Base-by-base conservation (phyloP, 2,797 vertebrate genomes). In the Notolepis coatsorum region DNA sequence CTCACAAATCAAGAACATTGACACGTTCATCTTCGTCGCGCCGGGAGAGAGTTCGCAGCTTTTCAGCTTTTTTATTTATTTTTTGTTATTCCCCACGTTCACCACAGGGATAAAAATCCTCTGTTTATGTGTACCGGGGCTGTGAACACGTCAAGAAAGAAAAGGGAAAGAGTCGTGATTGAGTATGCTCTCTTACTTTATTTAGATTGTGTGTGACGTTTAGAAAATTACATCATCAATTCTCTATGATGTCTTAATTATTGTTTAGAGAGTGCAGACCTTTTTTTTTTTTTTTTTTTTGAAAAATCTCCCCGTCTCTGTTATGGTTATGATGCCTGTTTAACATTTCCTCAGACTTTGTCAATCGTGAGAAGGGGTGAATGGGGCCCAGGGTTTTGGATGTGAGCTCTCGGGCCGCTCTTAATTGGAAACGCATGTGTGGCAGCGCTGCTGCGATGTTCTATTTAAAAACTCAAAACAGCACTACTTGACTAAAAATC, bases 391-490 rank as follows among this genome's bases (percentile, higher is more conserved):
- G 70, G 61, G 68, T 82, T 47, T 82, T 47, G 81, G 65, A 71
- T 81, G 68, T 72, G 74, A 81, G 85, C 79, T 82, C 77, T 82
- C 77, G 28, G 80, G 59, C n/a, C n/a, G 72, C 71, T 71, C 80
- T 69, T 92, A 92, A 93, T 92, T 92, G 89, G 77, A 93, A 93
- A 89, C 85, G 85, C 86, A 92, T 93, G 91, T 91, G 88, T 39
- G 7, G n/a, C 73, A 57, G 79, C 75, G 58, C 84, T 80, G 84
- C 80, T 79, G 78, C 86, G 58, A 85, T 85, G 84, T 86, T 85
- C 75, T 83, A 85, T 87, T 84, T 67, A 71, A 84, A 86, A 81
- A 85, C 61, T 20, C 20, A 18, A 35, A 1, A 13, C 65, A 73
- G 72, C n/a, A n/a, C n/a, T n/a, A n/a, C n/a, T n/a, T n/a, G n/a